Evolutionary conservation across 2,888 invertebrate genomes (phyloP).

Genomic region (Standfussiana lucernea): DNA sequence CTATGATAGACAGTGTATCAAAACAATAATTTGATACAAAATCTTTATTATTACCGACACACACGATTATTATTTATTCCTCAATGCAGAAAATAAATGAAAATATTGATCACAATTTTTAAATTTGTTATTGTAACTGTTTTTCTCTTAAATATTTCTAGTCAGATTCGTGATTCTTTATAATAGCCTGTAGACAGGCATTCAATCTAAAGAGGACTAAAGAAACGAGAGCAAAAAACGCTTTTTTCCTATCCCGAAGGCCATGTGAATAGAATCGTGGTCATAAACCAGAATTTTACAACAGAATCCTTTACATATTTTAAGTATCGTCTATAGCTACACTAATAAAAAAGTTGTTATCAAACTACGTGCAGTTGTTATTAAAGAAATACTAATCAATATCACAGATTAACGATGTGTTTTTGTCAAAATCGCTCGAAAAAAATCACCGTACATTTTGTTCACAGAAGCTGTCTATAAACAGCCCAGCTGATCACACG

Average conservation of each 20-base stretch:
- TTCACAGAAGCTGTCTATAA: conserved; percentile 35
- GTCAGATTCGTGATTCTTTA: conserved; percentile 24
- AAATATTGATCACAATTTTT: not conserved
- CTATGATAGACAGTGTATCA: conserved; percentile 1
- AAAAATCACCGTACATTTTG: conserved; percentile 41
- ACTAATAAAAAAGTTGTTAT: conserved; percentile 22
- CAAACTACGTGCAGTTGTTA: conserved; percentile 26
- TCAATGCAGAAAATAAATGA: not conserved
- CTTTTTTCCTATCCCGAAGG: conserved; percentile 52
- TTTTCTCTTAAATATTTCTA: conserved; percentile 3
- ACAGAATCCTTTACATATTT: conserved; percentile 7
- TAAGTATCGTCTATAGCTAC: conserved; percentile 10
- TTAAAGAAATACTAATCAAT: conserved; percentile 6
- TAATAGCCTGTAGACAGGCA: conserved; percentile 9
- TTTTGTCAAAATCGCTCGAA: not conserved
- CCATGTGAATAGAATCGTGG: conserved; percentile 38
- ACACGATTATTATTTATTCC: not conserved
- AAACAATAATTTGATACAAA: conserved; percentile 36
- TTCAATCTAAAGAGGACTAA: conserved; percentile 23
- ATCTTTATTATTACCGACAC: not conserved
- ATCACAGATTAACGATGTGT: conserved; percentile 4
- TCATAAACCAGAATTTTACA: conserved; percentile 20
- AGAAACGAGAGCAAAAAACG: conserved; percentile 48
- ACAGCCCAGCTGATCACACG: conserved; percentile 58
- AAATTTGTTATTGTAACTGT: not conserved